Conservation (phyloP, 2,113 vertebrate genomes). For the Thalassoma bifasciatum region DNA sequence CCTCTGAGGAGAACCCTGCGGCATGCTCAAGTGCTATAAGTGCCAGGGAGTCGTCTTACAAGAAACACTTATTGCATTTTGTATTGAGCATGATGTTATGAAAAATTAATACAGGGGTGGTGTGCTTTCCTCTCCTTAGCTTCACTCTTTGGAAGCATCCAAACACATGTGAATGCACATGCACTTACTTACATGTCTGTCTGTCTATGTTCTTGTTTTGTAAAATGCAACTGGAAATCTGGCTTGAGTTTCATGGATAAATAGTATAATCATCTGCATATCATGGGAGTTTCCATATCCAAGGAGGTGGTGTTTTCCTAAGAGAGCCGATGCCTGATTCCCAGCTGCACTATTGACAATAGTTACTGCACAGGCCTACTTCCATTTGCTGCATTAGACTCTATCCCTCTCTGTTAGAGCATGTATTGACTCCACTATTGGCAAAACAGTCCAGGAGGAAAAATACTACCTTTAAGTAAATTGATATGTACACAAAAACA, state of each 20-base stretch:
- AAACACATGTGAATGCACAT: slow-evolving; percentile 25
- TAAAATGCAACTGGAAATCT: slow-evolving; percentile 12
- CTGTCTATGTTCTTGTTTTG: slow-evolving; percentile 38
- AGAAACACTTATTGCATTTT: slow-evolving; percentile 87
- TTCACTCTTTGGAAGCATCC: slow-evolving; percentile 33
- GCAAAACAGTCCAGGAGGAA: slow-evolving; percentile 78
- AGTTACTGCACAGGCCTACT: slow-evolving; percentile 59
- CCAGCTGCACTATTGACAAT: slow-evolving; percentile 68
- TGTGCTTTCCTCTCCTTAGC: slow-evolving; percentile 71
- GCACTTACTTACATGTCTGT: not conserved
- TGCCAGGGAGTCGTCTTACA: slow-evolving; percentile 85
- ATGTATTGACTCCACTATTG: slow-evolving; percentile 80
- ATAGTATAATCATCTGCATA: slow-evolving; percentile 40
- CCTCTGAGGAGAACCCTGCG: slow-evolving; percentile 69
- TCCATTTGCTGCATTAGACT: slow-evolving; percentile 70
- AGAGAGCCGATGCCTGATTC: slow-evolving; percentile 60
- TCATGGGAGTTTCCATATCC: slow-evolving; percentile 50
- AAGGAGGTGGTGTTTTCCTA: slow-evolving; percentile 50
- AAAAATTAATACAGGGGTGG: slow-evolving; percentile 83
- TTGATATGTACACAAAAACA: slow-evolving; percentile 64
- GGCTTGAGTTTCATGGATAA: slow-evolving; percentile 6
- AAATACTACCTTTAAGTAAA: slow-evolving; percentile 68
- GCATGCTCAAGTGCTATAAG: slow-evolving; percentile 83
- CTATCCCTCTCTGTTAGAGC: slow-evolving; percentile 63
- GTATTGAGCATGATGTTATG: slow-evolving; percentile 86